Percentiles rank a stretch among this genome's conserved stretches.
Conservation (phyloP, 2,113 vertebrate genomes). For the Periophthalmodon schlosseri region DNA sequence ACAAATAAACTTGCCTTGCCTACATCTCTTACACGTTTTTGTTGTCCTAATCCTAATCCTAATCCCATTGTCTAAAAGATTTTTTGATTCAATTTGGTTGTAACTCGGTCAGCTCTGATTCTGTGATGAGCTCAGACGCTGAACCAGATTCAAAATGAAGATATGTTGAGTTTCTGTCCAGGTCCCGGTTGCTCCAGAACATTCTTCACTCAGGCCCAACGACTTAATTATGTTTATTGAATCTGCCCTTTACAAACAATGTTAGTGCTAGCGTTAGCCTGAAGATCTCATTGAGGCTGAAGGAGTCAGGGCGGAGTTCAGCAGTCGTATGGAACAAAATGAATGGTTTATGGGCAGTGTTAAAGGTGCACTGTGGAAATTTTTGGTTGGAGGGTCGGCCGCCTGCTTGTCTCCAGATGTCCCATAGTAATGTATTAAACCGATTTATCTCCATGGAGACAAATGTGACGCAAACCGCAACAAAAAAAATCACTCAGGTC, state of each 20-base stretch:
- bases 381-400: too few species aligned
- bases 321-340: slow-evolving; percentile 34
- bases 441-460: too few species aligned
- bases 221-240: slow-evolving; percentile 31
- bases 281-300: slow-evolving; percentile 20
- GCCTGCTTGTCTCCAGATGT: neutral
- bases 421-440: too few species aligned
- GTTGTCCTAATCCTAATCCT: too few species aligned
- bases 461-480: too few species aligned
- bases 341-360: slow-evolving; percentile 1
- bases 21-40: neutral
- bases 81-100: neutral
- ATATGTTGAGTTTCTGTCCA: neutral
- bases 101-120: neutral
- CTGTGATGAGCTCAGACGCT: slow-evolving; percentile 1
- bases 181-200: neutral
- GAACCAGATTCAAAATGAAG: neutral
- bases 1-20: too few species aligned
- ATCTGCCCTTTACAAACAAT: slow-evolving; percentile 43
- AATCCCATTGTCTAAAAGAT: neutral
- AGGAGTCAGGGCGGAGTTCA: slow-evolving; percentile 12
- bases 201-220: neutral
- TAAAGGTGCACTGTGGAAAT: too few species aligned
- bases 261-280: slow-evolving; percentile 3
- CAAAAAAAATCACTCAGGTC: neutral